Evolutionary conservation across 1,140 invertebrate species (phyloP).

Genomic region (Brachystomella parvula): DNA sequence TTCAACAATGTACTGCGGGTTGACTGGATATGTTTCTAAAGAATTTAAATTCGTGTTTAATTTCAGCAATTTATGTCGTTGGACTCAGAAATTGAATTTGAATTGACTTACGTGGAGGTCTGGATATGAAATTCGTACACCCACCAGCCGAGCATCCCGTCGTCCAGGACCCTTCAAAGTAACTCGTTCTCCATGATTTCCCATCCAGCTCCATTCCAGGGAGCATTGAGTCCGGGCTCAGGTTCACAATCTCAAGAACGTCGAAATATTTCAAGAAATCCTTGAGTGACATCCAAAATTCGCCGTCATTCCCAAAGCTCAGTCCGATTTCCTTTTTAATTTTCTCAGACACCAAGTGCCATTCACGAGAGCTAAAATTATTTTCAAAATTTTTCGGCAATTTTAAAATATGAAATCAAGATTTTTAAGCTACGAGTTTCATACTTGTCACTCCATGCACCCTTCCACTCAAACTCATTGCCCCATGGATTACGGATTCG

Average conservation of each 20-base stretch:
- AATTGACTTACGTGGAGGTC: conserved; percentile 29
- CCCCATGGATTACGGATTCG: conserved; percentile 95
- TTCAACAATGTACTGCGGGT: conserved; percentile 90
- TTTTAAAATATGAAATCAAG: background rate
- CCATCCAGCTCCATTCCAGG: conserved; percentile 21
- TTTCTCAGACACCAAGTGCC: conserved; percentile 80
- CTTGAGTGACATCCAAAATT: conserved; percentile 95
- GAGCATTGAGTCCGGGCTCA: conserved; percentile 67
- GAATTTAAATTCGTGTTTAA: conserved; percentile 24
- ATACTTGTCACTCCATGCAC: conserved; percentile 89
- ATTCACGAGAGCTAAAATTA: conserved; percentile 67
- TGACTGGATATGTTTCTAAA: conserved; percentile 83
- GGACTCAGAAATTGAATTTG: too few relatives aligned
- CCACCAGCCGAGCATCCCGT: conserved; percentile 83
- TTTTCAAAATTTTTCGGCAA: too few relatives aligned
- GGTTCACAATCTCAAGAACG: conserved; percentile 88
- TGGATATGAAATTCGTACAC: conserved; percentile 86
- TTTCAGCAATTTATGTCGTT: background rate
- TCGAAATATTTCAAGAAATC: conserved; percentile 69
- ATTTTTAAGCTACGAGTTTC: conserved; percentile 26
- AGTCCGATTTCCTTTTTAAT: conserved; percentile 77
- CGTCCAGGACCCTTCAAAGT: conserved; percentile 11
- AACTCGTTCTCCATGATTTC: conserved; percentile 79
- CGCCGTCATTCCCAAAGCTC: conserved; percentile 89
- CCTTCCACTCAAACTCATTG: conserved; percentile 96